These are phyloP conservation scores for Sarcophaga peregrina DNA, from an alignment of 1,140 invertebrate genomes.

Conservation along the genomic window DNA sequence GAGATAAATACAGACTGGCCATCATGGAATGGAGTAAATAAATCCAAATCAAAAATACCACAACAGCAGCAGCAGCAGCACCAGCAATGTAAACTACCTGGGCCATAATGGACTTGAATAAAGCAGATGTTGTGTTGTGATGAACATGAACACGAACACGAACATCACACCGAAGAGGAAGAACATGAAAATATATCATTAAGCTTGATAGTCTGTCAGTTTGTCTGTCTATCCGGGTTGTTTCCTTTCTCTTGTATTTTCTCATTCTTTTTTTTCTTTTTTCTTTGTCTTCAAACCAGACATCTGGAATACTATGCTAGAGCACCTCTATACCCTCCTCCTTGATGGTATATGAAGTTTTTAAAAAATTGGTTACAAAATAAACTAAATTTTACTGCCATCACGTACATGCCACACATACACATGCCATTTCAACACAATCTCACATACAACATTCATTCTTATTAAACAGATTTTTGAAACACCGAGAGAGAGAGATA, in stretches of 20 bases:
- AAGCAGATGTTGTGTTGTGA: neutral
- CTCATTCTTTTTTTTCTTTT: too few species aligned
- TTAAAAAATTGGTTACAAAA: neutral
- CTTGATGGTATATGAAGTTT: neutral
- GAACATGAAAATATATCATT: too few species aligned
- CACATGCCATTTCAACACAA: neutral
- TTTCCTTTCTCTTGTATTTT: too few species aligned
- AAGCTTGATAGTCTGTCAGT: too few species aligned
- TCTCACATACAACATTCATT: too few species aligned
- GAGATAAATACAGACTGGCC: neutral
- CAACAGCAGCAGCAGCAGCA: too few species aligned
- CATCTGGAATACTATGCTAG: too few species aligned
- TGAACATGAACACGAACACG: neutral
- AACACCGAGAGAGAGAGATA: too few species aligned
- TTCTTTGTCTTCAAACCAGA: too few species aligned
- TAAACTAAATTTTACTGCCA: conserved; percentile 25
- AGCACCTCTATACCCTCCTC: neutral
- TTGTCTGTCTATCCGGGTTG: too few species aligned
- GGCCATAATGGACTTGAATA: neutral
- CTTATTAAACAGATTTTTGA: too few species aligned
- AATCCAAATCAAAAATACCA: neutral
- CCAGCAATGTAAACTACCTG: neutral
- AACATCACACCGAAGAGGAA: too few species aligned
- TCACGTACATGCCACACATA: neutral
- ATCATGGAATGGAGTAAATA: neutral